phyloP scores from a whole-genome alignment of 2,888 invertebrate genomes.

The Keiferia lycopersicella region DNA sequence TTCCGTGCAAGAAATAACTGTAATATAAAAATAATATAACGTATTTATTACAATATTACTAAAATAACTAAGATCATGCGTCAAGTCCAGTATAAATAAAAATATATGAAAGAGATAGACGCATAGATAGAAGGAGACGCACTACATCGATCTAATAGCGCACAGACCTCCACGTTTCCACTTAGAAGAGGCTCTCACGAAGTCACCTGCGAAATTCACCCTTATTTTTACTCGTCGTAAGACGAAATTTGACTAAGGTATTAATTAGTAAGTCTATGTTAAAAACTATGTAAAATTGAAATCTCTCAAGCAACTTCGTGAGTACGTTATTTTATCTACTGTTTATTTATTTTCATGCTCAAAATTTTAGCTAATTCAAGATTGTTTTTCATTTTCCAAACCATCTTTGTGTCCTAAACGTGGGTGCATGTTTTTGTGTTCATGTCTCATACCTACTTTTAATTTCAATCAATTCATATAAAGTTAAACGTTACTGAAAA shows the following conservation, averaged over 20 bases:
- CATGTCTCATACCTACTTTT: too few relatives aligned
- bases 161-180: conserved; percentile 74
- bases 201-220: conserved; percentile 78
- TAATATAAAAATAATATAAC: neutral
- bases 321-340: conserved; percentile 54
- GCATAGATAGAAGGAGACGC: conserved; percentile 70
- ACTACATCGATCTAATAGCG: conserved; percentile 79
- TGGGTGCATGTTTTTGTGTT: too few relatives aligned
- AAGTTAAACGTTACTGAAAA: too few relatives aligned
- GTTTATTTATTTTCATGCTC: conserved; percentile 49
- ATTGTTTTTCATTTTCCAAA: neutral
- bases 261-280: conserved; percentile 64
- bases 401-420: too few relatives aligned
- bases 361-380: neutral
- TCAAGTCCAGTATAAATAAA: conserved; percentile 8
- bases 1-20: conserved; percentile 8
- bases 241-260: conserved; percentile 43
- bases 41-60: neutral
- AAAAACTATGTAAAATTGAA: conserved; percentile 44
- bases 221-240: conserved; percentile 47
- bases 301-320: conserved; percentile 75
- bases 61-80: conserved; percentile 10
- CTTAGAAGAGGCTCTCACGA: conserved; percentile 74
- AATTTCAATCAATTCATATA: too few relatives aligned
- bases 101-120: conserved; percentile 67